Conservation (phyloP, 2,888 invertebrate genomes). For the Dastarcus helophoroides region DNA sequence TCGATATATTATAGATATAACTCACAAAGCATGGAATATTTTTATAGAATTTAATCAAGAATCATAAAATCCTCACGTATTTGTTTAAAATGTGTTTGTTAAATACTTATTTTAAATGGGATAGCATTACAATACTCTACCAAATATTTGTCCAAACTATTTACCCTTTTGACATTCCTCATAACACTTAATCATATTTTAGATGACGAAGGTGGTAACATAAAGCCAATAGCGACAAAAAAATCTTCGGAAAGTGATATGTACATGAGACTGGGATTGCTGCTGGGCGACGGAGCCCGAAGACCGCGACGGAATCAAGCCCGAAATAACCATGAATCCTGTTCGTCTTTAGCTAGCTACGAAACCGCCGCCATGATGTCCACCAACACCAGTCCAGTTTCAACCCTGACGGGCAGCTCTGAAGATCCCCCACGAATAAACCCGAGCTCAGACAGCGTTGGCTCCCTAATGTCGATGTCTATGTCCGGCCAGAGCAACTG, state of each 20-base stretch:
- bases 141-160: too few relatives aligned
- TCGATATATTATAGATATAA: too few relatives aligned
- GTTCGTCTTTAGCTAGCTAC: slow-evolving; percentile 43
- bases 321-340: slow-evolving; percentile 34
- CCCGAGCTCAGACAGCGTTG: slow-evolving; percentile 57
- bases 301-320: slow-evolving; percentile 27
- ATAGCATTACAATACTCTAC: too few relatives aligned
- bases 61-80: too few relatives aligned
- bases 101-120: too few relatives aligned
- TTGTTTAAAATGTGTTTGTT: too few relatives aligned
- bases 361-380: slow-evolving; percentile 54
- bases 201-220: slow-evolving; percentile 65
- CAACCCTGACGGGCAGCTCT: slow-evolving; percentile 76
- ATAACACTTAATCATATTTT: slow-evolving; percentile 16
- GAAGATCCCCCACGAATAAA: slow-evolving; percentile 47
- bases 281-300: slow-evolving; percentile 59
- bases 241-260: slow-evolving; percentile 63
- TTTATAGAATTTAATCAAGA: too few relatives aligned
- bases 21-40: too few relatives aligned
- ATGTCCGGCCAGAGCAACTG: slow-evolving; percentile 68
- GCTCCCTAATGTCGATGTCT: slow-evolving; percentile 67
- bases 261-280: slow-evolving; percentile 71
- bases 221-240: slow-evolving; percentile 45
- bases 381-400: slow-evolving; percentile 80
- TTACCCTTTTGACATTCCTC: too few relatives aligned